These are phyloP conservation scores for Creontiades dilutus DNA, from an alignment of 2,888 invertebrate genomes.

Conservation along the genomic window DNA sequence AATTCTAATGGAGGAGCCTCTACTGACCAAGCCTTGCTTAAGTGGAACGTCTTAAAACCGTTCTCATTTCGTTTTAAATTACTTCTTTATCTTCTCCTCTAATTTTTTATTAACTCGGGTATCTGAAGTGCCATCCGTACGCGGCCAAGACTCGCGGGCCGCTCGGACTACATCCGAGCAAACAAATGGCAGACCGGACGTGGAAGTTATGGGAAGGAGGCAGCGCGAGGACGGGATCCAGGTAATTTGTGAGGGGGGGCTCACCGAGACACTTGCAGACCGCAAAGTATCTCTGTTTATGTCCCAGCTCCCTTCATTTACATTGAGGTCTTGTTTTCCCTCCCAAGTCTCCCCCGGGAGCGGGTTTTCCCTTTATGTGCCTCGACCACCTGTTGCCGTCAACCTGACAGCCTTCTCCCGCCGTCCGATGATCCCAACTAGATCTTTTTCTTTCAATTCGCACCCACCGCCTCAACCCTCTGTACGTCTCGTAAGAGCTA, in stretches of 20 bases:
- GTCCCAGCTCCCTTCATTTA: slow-evolving; percentile 58
- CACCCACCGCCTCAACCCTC: not conserved
- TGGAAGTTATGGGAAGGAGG: not conserved
- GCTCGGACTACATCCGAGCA: not conserved
- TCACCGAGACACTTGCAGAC: slow-evolving; percentile 38
- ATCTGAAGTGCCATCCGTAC: too few relatives aligned
- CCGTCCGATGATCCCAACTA: not conserved
- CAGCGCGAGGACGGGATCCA: not conserved
- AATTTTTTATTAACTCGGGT: too few relatives aligned
- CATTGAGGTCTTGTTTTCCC: slow-evolving; percentile 65
- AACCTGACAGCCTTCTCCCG: slow-evolving; percentile 38
- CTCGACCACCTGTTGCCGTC: slow-evolving; percentile 59
- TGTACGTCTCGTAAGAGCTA: not conserved
- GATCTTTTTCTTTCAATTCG: not conserved
- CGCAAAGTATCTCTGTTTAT: slow-evolving; percentile 70
- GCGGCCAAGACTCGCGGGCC: not conserved
- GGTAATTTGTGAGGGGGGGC: slow-evolving; percentile 60
- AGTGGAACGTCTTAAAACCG: too few relatives aligned
- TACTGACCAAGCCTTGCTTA: too few relatives aligned
- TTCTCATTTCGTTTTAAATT: too few relatives aligned
- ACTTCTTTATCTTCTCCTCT: too few relatives aligned
- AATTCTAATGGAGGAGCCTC: too few relatives aligned
- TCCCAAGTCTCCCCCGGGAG: not conserved
- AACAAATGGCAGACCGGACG: not conserved
- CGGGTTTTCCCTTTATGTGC: slow-evolving; percentile 28